Conservation (phyloP, 2,888 invertebrate species). For the Torymus auratus region DNA sequence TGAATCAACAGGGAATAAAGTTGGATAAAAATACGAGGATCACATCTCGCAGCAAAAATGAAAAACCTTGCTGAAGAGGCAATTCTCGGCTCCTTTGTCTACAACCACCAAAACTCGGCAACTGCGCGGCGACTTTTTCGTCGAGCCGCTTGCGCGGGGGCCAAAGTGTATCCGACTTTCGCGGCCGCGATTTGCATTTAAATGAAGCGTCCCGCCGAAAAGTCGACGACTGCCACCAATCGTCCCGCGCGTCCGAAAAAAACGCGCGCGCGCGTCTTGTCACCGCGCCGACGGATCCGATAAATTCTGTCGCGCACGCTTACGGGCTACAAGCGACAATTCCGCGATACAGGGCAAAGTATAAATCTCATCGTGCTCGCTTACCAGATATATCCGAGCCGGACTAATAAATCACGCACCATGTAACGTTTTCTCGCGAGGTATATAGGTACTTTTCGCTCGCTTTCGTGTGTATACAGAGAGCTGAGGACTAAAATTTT, state of each 20-base stretch:
- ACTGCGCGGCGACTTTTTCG: conserved; percentile 21
- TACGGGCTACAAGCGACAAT: conserved; percentile 5
- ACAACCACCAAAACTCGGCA: no score
- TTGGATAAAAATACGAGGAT: no score
- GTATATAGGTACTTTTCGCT: conserved; percentile 14
- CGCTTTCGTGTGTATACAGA: conserved; percentile 15
- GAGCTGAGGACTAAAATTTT: conserved; percentile 2
- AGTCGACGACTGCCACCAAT: conserved; percentile 18
- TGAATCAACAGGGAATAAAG: no score
- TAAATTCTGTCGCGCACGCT: conserved; percentile 38
- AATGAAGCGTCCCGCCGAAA: conserved; percentile 62
- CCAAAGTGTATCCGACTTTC: conserved; percentile 44
- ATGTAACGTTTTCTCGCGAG: conserved; percentile 10
- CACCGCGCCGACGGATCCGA: conserved; percentile 35
- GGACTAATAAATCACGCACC: conserved; percentile 33
- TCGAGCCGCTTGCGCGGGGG: conserved; percentile 47
- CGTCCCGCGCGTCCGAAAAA: not conserved
- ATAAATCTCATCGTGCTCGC: conserved; percentile 26
- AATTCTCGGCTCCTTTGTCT: conserved; percentile 17
- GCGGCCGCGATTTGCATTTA: conserved; percentile 64
- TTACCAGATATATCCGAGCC: conserved; percentile 6
- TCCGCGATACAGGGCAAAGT: conserved; percentile 8
- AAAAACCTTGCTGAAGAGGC: no score
- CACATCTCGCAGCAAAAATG: no score
- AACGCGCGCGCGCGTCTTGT: not conserved